Conservation (phyloP, 2,113 vertebrate genomes). For the Rissa tridactyla region DNA sequence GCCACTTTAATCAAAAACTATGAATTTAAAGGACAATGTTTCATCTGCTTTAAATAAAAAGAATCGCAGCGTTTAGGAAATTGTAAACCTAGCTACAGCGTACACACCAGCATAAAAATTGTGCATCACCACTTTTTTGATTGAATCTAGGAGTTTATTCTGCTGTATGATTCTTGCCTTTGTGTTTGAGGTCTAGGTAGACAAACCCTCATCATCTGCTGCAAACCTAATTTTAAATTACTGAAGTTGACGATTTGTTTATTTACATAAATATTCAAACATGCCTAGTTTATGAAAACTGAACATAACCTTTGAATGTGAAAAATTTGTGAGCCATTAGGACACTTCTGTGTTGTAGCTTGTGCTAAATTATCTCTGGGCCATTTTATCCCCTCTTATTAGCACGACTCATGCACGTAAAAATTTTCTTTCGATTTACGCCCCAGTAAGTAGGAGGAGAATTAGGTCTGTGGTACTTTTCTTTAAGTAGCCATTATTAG, state of each 20-base stretch:
- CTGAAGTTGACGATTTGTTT: not conserved
- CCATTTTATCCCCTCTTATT: not conserved
- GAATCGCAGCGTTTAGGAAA: not conserved
- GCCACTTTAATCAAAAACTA: not conserved
- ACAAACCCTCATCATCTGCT: not conserved
- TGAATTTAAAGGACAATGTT: not conserved
- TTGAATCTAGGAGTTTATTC: not conserved
- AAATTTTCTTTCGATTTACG: not conserved
- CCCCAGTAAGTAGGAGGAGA: not conserved
- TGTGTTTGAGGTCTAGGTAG: not conserved
- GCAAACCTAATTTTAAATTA: not conserved
- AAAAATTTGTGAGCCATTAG: not conserved
- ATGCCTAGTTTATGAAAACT: not conserved
- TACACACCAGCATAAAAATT: not conserved
- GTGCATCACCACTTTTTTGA: not conserved
- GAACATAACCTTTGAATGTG: not conserved
- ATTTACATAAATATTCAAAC: not conserved
- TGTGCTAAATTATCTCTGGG: not conserved
- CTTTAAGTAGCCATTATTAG: not conserved
- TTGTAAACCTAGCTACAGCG: not conserved
- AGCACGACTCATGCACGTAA: not conserved
- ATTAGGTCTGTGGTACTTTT: not conserved
- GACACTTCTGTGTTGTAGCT: not conserved
- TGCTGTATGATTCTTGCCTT: not conserved
- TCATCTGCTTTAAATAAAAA: conserved; percentile 9